These are phyloP conservation scores for Nudaria mundana DNA, from an alignment of 2,888 invertebrate genomes.

Conservation along the genomic window DNA sequence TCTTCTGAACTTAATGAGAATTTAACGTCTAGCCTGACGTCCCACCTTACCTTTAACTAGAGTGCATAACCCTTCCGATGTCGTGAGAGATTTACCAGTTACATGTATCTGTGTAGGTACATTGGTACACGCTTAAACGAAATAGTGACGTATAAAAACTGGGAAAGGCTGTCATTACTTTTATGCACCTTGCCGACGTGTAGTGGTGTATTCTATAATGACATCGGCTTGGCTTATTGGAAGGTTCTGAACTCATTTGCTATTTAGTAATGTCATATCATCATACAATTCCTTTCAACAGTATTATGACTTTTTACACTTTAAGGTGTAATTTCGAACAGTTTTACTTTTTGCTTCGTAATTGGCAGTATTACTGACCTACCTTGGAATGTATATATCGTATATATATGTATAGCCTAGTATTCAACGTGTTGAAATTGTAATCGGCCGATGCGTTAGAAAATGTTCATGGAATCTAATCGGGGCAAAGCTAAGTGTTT, in stretches of 20 bases:
- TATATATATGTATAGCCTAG: too few species aligned
- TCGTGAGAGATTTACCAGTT: too few species aligned
- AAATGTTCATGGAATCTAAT: too few species aligned
- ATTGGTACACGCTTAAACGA: conserved; percentile 27
- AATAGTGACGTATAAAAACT: conserved; percentile 33
- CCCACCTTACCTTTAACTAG: not conserved
- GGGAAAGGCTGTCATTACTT: conserved; percentile 35
- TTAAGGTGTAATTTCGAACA: not conserved
- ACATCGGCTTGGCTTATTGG: conserved; percentile 35
- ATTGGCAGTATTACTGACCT: not conserved
- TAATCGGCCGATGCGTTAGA: too few species aligned
- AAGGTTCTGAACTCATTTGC: conserved; percentile 34
- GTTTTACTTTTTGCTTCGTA: not conserved
- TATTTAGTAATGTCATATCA: conserved; percentile 2
- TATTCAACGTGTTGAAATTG: too few species aligned
- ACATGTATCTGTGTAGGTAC: too few species aligned
- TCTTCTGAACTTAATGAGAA: conserved; percentile 1
- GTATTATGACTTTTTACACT: not conserved
- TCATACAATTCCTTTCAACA: not conserved
- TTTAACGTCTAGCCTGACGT: not conserved
- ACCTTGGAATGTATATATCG: not conserved
- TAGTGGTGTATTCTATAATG: conserved; percentile 36
- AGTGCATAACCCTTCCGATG: conserved; percentile 8
- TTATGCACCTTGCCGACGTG: conserved; percentile 20
- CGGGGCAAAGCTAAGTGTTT: too few species aligned